phyloP scores from a whole-genome alignment of 2,797 vertebrate species.

The Fundulus diaphanus region DNA sequence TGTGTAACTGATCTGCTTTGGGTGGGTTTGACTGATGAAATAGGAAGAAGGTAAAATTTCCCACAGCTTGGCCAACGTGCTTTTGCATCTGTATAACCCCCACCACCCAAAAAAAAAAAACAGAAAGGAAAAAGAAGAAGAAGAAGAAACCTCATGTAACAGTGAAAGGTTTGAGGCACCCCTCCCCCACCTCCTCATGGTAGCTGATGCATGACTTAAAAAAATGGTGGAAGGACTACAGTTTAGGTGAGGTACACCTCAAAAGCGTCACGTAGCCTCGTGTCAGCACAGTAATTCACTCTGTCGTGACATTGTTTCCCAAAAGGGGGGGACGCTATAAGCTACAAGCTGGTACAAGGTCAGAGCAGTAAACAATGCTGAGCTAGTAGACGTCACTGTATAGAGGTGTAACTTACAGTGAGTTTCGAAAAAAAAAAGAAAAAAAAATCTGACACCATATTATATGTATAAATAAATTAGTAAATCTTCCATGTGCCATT shows the following conservation, averaged over 20 bases:
- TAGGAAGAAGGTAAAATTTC: conserved; percentile 16
- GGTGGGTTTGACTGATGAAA: neutral
- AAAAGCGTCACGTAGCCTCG: neutral
- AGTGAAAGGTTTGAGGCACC: conserved; percentile 69
- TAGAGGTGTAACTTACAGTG: neutral
- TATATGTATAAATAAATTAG: neutral
- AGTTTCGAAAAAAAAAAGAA: too few species aligned
- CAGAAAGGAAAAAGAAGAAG: conserved; percentile 22
- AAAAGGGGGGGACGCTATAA: neutral
- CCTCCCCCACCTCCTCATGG: conserved; percentile 79
- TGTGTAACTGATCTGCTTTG: neutral
- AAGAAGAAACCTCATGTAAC: conserved; percentile 57
- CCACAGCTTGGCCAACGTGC: conserved; percentile 63
- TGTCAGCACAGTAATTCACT: neutral
- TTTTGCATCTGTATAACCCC: conserved; percentile 54
- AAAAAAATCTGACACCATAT: neutral
- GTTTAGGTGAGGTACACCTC: conserved; percentile 33
- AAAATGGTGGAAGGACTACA: conserved; percentile 34
- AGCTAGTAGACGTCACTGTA: conserved; percentile 5
- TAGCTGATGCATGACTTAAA: conserved; percentile 51
- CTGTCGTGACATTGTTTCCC: neutral
- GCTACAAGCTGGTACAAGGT: neutral
- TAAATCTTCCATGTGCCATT: neutral
- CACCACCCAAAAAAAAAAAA: conserved; percentile 30
- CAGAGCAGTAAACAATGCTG: neutral